Percentiles rank a stretch among this genome's conserved stretches.
Evolutionary conservation across 1,140 invertebrate genomes (phyloP).

Genomic region (Bombus difficillimus): DNA sequence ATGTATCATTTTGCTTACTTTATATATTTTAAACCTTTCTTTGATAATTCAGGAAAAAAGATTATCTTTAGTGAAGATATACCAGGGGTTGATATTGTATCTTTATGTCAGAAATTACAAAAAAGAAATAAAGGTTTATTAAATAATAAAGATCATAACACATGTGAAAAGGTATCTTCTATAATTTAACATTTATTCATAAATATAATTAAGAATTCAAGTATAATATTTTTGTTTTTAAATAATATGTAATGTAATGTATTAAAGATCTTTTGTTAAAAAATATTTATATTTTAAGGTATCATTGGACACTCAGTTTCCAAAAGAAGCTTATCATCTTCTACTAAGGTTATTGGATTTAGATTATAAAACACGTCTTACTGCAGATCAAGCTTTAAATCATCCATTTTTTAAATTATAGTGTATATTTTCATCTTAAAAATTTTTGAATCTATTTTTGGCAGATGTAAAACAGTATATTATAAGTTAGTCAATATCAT

Average conservation of each 20-base stretch:
- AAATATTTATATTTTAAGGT: conserved; percentile 67
- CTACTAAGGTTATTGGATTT: conserved; percentile 89
- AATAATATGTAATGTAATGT: neutral
- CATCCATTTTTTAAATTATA: conserved; percentile 87
- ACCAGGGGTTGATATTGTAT: conserved; percentile 73
- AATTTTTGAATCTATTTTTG: neutral
- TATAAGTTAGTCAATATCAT: neutral
- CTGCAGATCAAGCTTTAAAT: conserved; percentile 88
- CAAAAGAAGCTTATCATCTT: conserved; percentile 89
- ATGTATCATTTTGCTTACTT: conserved; percentile 45
- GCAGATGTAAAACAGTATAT: neutral
- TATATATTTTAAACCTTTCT: conserved; percentile 51
- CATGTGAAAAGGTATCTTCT: conserved; percentile 71
- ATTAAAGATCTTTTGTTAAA: conserved; percentile 39
- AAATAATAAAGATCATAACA: conserved; percentile 53
- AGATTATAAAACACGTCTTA: conserved; percentile 88
- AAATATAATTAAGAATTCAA: conserved; percentile 16
- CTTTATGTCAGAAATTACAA: conserved; percentile 77
- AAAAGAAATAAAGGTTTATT: conserved; percentile 67
- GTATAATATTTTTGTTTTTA: neutral
- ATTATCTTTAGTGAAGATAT: conserved; percentile 77
- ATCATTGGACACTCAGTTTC: conserved; percentile 80
- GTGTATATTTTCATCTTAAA: neutral
- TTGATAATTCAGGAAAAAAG: conserved; percentile 77
- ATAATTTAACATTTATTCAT: conserved; percentile 55